Base-by-base conservation (phyloP, 2,888 invertebrate species). In the Caenorhabditis macrosperma region DNA sequence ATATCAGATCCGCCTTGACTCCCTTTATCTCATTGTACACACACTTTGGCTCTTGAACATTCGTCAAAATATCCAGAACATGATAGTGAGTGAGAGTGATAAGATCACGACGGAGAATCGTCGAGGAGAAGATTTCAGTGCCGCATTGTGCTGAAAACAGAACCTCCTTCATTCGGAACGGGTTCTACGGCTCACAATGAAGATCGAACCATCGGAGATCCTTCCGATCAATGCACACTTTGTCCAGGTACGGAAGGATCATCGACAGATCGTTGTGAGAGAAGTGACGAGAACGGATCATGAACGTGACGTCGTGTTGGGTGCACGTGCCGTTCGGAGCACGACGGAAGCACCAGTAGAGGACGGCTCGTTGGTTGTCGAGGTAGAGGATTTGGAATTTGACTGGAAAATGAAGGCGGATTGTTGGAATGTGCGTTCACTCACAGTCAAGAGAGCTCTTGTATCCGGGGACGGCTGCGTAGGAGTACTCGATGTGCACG, bases 141-240 rank as follows among this genome's bases (percentile, higher is more conserved):
- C 86, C 86, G 64, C 86, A 86, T 46, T 76, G 79, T 9, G 86
- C 86, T 86, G 66, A 35, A 82, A 72, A n/a, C n/a, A n/a, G n/a
- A 41, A n/a, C 6, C 5, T 17, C 20, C 26, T 33, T 35, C 26
- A 7, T 15, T 20, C 1, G 9, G 12, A 1, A 5, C 41, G 12
- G 6, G 22, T 17, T 2, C 17, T 9, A 28, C 35, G 46, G 41
- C 82, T 71, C 33, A 85, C 86, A 85, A 61, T 86, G 85, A 22
- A 86, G 66, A 74, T 86, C 86, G 66, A 85, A 85, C 86, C 86
- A 86, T 64, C 86, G 50, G 30, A 86, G 69, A 33, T 78, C 64
- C 12, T 83, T 78, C 38, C 76, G 63, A 17, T 80, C 76, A 30
- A 85, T 85, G 38, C 85, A 84, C 17, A 85, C 84, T 28, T 72